Conservation (phyloP, 2,113 vertebrate species). For the Cynopterus brachyotis region DNA sequence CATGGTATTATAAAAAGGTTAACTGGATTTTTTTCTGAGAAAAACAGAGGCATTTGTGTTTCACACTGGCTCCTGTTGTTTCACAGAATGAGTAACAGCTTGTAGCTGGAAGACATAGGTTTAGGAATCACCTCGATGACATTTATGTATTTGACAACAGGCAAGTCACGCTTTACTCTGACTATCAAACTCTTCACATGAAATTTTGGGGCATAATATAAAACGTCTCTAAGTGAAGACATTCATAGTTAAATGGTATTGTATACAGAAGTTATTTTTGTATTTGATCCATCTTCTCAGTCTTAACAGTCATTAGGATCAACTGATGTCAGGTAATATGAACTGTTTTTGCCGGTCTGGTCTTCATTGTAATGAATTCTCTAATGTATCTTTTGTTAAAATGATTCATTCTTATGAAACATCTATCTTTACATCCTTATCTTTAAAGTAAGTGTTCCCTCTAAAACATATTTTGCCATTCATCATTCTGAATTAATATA, state of each 20-base stretch:
- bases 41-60: not conserved
- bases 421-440: not conserved
- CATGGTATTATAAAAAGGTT: not conserved
- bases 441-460: not conserved
- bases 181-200: not conserved
- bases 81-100: not conserved
- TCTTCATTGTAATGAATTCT: not conserved
- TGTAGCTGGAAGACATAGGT: not conserved
- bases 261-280: not conserved
- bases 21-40: not conserved
- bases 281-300: not conserved
- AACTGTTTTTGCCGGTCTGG: not conserved
- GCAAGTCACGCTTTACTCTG: not conserved
- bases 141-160: not conserved
- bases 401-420: not conserved
- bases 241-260: not conserved
- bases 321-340: not conserved
- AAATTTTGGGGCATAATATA: not conserved
- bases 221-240: not conserved
- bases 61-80: not conserved
- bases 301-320: not conserved
- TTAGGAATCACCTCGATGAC: not conserved
- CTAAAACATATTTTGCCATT: not conserved
- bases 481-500: not conserved
- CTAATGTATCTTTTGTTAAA: not conserved